Conservation (phyloP, 2,113 vertebrate genomes). For the Bothrops jararaca region DNA sequence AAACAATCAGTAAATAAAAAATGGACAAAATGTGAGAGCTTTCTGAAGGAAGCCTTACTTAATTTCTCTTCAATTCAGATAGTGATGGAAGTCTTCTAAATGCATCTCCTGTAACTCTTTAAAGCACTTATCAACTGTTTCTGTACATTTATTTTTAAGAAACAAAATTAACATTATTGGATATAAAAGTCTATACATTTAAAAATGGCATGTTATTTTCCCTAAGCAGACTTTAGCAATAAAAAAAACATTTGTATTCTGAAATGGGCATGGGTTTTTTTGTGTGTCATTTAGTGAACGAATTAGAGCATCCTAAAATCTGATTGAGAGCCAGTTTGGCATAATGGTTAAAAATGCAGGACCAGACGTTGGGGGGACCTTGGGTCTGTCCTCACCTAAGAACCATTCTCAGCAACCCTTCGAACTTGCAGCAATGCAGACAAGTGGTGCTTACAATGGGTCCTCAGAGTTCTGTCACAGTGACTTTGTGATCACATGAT, state of each 20-base stretch:
- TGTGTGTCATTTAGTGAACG: slow-evolving; percentile 8
- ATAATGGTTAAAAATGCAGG: background rate
- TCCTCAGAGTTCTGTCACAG: background rate
- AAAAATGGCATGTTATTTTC: slow-evolving; percentile 30
- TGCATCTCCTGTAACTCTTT: slow-evolving; percentile 52
- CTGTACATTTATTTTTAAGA: slow-evolving; percentile 32
- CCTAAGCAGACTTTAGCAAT: slow-evolving; percentile 42
- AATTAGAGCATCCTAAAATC: slow-evolving; percentile 20
- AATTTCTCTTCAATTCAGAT: slow-evolving; percentile 36
- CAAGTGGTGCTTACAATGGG: background rate
- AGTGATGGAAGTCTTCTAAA: slow-evolving; percentile 55
- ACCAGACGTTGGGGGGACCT: background rate
- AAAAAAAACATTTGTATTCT: slow-evolving; percentile 47
- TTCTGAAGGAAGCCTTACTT: slow-evolving; percentile 33
- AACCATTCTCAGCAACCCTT: background rate
- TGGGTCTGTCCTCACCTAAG: background rate
- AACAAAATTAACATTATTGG: slow-evolving; percentile 21
- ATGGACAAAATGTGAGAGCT: slow-evolving; percentile 34
- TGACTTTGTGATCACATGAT: background rate
- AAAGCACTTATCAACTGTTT: slow-evolving; percentile 53
- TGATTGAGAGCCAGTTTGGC: background rate
- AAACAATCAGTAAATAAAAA: slow-evolving; percentile 24
- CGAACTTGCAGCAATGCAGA: background rate
- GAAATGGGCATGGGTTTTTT: slow-evolving; percentile 18
- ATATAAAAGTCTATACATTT: slow-evolving; percentile 46